Base-by-base conservation (phyloP, 1,140 invertebrate genomes). In the Propsilocerus akamusi region DNA sequence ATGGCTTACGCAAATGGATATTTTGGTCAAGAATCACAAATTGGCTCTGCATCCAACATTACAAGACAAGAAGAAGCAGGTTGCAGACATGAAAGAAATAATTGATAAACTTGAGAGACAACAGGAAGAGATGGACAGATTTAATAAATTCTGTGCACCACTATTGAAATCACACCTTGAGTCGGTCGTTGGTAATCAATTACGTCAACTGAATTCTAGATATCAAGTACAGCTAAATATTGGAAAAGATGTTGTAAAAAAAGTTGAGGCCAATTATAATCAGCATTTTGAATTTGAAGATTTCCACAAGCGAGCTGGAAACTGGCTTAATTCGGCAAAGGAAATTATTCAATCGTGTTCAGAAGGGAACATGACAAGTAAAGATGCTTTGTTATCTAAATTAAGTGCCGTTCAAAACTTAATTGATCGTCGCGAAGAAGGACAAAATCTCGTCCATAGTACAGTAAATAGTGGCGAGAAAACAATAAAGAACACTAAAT, bases 391-490 rank as follows among this genome's bases (percentile, higher is more conserved):
- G 22, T 87, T 95, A 59, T 73, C 77, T 48, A 78, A 88, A 50
- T 66, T 96, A 7, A 77, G 83, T 53, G 78, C 83, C 57, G 83
- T 84, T 23, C 81, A 95, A 73, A 80, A 92, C 52, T 65, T 93
- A 1, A 67, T 91, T 14, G 73, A 75, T 52, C 80, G 80, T 61
- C 80, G 92, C 46, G 93, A 97, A 63, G 81, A 91, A 68, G 92
- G 90, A 3, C 91, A 95, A 59, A 83, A 82, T 59, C 64, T 94
- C 5, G 80, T 96, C 1, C 90, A 96, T 58, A 72, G 82, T 0
- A 88, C 91, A 11, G 80, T 95, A 0, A 94, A 89, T 56, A 88
- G 82, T 62, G 91, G 91, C 14, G 92, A 97, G 64, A 96, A 95
- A 68, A 86, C 89, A 2, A 65, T 87, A 14, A 68, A 87, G 46